These are phyloP conservation scores for Sweltsa coloradensis DNA, from an alignment of 1,140 invertebrate species.

Conservation along the genomic window DNA sequence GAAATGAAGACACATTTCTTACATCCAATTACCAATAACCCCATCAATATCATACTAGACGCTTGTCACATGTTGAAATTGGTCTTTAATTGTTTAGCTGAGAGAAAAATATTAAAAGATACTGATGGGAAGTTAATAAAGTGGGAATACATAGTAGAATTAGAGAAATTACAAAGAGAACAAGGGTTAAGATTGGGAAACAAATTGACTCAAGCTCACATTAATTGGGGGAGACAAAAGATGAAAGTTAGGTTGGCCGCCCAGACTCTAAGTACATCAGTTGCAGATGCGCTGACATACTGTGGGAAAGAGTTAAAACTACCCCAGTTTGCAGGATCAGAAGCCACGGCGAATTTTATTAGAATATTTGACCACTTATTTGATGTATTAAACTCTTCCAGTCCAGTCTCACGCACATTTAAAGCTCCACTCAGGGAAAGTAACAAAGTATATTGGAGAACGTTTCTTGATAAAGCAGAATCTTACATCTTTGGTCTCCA, in stretches of 20 bases:
- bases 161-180: neutral
- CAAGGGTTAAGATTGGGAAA: slow-evolving; percentile 1
- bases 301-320: neutral
- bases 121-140: neutral
- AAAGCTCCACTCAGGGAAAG: neutral
- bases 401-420: neutral
- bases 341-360: neutral
- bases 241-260: slow-evolving; percentile 3
- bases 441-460: neutral
- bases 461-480: neutral
- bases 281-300: neutral
- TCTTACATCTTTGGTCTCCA: neutral
- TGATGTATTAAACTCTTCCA: neutral
- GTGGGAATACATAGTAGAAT: neutral
- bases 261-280: neutral
- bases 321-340: neutral
- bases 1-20: neutral
- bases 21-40: neutral
- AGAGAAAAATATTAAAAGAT: slow-evolving; percentile 7
- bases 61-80: slow-evolving; percentile 10
- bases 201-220: slow-evolving; percentile 6
- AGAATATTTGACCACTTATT: neutral
- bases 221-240: slow-evolving; percentile 1
- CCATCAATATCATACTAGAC: neutral
- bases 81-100: neutral